Evolutionary conservation across 2,888 invertebrate species (phyloP).

Genomic region (Galerucella calmariensis): DNA sequence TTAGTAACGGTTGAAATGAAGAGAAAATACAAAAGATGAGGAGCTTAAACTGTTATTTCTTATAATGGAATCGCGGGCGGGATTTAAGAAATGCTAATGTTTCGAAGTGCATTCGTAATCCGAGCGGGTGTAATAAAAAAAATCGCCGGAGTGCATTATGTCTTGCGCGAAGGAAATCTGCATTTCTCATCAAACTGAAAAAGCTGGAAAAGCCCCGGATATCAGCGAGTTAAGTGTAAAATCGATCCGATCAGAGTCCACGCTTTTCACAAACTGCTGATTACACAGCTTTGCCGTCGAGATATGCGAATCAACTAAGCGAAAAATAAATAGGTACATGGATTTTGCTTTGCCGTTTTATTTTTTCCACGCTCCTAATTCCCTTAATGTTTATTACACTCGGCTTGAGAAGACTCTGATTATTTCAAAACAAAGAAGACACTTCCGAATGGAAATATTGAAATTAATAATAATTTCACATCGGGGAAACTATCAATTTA

Average conservation of each 20-base stretch:
- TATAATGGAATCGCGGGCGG: constrained; percentile 19
- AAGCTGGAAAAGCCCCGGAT: constrained; percentile 54
- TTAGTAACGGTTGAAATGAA: background rate
- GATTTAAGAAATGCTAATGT: constrained; percentile 41
- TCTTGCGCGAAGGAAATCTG: constrained; percentile 47
- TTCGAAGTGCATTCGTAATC: constrained; percentile 44
- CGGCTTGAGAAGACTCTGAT: constrained; percentile 34
- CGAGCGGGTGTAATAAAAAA: constrained; percentile 34
- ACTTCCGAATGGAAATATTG: too few relatives aligned
- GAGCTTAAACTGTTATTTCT: constrained; percentile 1
- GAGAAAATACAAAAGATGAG: background rate
- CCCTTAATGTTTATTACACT: constrained; percentile 44
- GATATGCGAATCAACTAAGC: constrained; percentile 46
- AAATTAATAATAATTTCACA: too few relatives aligned
- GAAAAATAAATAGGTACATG: constrained; percentile 48
- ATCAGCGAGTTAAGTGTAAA: constrained; percentile 55
- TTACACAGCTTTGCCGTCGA: constrained; percentile 50
- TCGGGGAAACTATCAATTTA: background rate
- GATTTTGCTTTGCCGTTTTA: constrained; percentile 37
- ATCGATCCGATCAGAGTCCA: constrained; percentile 46
- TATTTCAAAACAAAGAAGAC: constrained; percentile 34
- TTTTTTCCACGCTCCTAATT: constrained; percentile 39
- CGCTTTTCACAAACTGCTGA: constrained; percentile 56
- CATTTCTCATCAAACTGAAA: constrained; percentile 53
- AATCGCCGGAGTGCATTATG: constrained; percentile 43